A percentile compares a stretch with the other conserved stretches of the same genome.
Conservation (phyloP, 1,140 invertebrate species). For the Epicauta chinensis region DNA sequence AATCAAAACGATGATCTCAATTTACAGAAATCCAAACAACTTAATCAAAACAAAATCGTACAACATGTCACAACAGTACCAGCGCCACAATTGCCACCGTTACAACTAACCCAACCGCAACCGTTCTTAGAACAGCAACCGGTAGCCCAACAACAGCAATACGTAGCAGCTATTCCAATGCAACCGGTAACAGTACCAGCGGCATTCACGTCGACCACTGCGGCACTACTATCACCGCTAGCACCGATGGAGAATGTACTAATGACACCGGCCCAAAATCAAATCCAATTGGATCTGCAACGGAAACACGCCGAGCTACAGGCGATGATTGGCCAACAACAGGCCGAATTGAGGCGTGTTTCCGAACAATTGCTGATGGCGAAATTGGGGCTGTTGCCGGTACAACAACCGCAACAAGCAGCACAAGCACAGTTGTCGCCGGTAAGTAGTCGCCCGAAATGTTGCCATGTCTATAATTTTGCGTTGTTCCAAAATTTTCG, state of each 20-base stretch:
- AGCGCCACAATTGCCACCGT: conserved; percentile 8
- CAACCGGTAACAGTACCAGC: conserved; percentile 52
- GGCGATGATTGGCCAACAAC: conserved; percentile 76
- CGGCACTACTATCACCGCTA: conserved; percentile 24
- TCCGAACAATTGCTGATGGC: conserved; percentile 81
- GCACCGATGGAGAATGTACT: conserved; percentile 36
- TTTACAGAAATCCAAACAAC: conserved; percentile 27
- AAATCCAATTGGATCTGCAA: conserved; percentile 68
- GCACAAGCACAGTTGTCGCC: background rate
- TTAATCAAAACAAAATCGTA: background rate
- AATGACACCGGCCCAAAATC: conserved; percentile 56
- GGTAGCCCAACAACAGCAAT: conserved; percentile 46
- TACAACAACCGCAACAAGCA: conserved; percentile 29
- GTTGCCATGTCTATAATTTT: too few species aligned
- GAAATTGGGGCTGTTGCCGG: conserved; percentile 66
- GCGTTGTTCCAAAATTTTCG: too few species aligned
- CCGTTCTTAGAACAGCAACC: conserved; percentile 42
- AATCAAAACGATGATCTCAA: background rate
- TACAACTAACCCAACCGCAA: conserved; percentile 26
- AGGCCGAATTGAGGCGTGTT: conserved; percentile 75
- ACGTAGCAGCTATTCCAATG: conserved; percentile 55
- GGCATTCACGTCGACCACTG: conserved; percentile 36
- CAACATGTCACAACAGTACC: conserved; percentile 5
- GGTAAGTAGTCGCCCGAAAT: too few species aligned
- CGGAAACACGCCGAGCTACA: conserved; percentile 79